These are phyloP conservation scores for Galeruca laticollis DNA, from an alignment of 2,888 invertebrate genomes.

Conservation along the genomic window DNA sequence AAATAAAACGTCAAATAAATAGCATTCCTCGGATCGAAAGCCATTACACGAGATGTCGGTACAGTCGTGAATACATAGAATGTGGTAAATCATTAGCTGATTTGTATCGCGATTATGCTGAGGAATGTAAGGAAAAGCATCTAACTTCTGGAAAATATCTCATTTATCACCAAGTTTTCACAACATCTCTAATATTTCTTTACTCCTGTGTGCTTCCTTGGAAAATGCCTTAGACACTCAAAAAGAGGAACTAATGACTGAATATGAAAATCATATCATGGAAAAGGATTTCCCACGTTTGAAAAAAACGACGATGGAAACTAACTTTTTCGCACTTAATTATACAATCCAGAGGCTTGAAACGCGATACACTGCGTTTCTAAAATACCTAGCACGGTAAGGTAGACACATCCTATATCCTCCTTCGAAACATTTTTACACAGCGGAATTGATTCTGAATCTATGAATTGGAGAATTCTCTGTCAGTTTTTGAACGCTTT, in stretches of 20 bases:
- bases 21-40: constrained; percentile 4
- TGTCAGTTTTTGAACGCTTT: too few species aligned
- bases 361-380: too few species aligned
- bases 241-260: background rate
- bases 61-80: background rate
- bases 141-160: background rate
- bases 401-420: too few species aligned
- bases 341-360: too few species aligned
- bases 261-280: background rate
- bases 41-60: background rate
- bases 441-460: too few species aligned
- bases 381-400: too few species aligned
- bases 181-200: too few species aligned
- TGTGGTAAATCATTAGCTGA: constrained; percentile 10
- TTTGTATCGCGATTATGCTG: constrained; percentile 3
- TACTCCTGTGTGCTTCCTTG: background rate
- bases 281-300: constrained; percentile 5
- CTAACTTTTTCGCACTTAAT: too few species aligned
- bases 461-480: too few species aligned
- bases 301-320: constrained; percentile 2
- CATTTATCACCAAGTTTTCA: background rate
- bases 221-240: background rate
- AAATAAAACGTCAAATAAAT: background rate
- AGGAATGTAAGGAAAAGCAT: background rate
- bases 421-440: too few species aligned